Evolutionary conservation across 1,140 invertebrate genomes (phyloP).

Genomic region (Pogonomyrmex barbatus): DNA sequence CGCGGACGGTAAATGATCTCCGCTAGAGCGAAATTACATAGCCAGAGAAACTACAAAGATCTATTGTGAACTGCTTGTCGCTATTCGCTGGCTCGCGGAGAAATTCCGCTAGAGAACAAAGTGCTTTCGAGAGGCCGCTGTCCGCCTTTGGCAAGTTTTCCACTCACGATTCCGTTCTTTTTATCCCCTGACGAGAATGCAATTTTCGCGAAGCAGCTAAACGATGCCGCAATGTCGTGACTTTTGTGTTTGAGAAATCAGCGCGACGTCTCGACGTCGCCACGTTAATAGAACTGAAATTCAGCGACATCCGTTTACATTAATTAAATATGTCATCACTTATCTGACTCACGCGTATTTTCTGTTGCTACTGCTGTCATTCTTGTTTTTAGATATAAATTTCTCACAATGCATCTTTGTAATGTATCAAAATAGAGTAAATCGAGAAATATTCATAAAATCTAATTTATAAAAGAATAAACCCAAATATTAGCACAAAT

Average conservation of each 20-base stretch:
- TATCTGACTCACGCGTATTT: background rate
- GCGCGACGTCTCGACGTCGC: background rate
- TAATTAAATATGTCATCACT: background rate
- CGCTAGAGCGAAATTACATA: conserved; percentile 31
- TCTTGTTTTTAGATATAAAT: background rate
- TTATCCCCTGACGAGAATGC: background rate
- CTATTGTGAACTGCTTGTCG: conserved; percentile 52
- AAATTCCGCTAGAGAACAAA: conserved; percentile 7
- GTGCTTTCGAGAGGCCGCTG: background rate
- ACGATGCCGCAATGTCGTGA: background rate
- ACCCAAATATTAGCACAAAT: background rate
- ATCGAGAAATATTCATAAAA: background rate
- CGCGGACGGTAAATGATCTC: conserved; percentile 40
- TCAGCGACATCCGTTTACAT: conserved; percentile 3
- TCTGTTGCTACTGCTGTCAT: background rate
- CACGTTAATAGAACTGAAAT: background rate
- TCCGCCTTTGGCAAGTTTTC: background rate
- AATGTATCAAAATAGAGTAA: background rate
- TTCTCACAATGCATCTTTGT: background rate
- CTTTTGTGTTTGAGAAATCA: conserved; percentile 1
- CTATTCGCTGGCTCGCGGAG: background rate
- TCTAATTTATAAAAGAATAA: background rate
- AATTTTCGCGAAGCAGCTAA: conserved; percentile 21
- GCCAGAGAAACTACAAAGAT: conserved; percentile 11
- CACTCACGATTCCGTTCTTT: background rate